Conservation (phyloP, 2,888 invertebrate genomes). For the Noctua comes region DNA sequence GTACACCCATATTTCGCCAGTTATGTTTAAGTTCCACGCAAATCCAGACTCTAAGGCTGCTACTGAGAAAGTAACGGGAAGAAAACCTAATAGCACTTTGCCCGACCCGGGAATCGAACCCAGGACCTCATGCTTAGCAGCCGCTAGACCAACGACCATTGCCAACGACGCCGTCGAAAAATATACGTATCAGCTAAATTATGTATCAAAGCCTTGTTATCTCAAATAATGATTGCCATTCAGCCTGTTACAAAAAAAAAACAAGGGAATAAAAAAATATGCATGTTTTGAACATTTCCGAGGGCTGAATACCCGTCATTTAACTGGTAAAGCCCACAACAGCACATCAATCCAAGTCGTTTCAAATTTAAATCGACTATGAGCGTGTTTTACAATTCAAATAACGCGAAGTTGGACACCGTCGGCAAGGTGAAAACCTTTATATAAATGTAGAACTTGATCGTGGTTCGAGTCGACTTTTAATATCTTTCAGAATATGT, state of each 20-base stretch:
- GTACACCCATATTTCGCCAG: too few relatives aligned
- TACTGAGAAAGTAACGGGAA: neutral
- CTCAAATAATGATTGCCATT: neutral
- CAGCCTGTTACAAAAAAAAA: constrained; percentile 17
- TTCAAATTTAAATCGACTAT: constrained; percentile 78
- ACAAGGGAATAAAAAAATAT: constrained; percentile 5
- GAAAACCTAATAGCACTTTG: neutral
- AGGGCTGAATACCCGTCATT: constrained; percentile 46
- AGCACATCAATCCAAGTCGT: constrained; percentile 71
- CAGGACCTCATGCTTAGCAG: neutral
- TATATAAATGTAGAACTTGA: constrained; percentile 78
- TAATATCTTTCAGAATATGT: constrained; percentile 72
- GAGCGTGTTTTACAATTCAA: constrained; percentile 81
- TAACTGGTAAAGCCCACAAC: constrained; percentile 61
- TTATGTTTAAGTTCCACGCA: neutral
- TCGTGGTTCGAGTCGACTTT: constrained; percentile 75
- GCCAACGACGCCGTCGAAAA: neutral
- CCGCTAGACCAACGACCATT: too few relatives aligned
- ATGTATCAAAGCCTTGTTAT: neutral
- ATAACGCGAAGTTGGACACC: constrained; percentile 75
- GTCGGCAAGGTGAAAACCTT: constrained; percentile 76
- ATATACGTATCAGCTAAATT: neutral
- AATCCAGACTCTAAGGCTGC: neutral
- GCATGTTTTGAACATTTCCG: constrained; percentile 35
- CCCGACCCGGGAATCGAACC: neutral